phyloP scores from a whole-genome alignment of 2,113 vertebrate genomes.

The Cervus canadensis region DNA sequence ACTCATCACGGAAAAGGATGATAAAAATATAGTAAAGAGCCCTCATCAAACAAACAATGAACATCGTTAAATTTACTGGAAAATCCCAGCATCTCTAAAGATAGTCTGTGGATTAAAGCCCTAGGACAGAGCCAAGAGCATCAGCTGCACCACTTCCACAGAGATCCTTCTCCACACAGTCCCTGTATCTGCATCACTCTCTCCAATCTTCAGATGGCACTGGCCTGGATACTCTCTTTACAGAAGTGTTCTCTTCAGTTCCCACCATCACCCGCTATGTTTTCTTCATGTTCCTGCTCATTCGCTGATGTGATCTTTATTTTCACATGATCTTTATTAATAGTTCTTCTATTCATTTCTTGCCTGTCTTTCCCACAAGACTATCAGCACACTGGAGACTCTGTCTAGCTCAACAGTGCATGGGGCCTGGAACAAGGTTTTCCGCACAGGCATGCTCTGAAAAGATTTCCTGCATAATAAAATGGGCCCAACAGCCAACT shows the following conservation, averaged over 20 bases:
- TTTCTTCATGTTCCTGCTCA: constrained; percentile 5
- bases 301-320: not conserved
- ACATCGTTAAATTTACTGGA: not conserved
- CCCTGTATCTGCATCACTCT: not conserved
- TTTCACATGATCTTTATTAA: not conserved
- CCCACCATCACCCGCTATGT: not conserved
- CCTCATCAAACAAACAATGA: not conserved
- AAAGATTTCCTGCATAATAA: not conserved
- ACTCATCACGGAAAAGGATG: not conserved
- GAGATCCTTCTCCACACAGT: not conserved
- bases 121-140: not conserved
- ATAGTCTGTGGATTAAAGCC: not conserved
- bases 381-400: not conserved
- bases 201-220: not conserved
- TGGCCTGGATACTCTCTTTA: not conserved
- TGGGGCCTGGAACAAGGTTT: not conserved
- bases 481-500: not conserved
- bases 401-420: not conserved
- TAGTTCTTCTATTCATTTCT: not conserved
- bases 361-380: constrained; percentile 37
- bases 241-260: not conserved
- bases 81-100: not conserved
- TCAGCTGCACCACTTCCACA: not conserved
- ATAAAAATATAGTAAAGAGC: not conserved
- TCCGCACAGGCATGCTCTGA: not conserved